Evolutionary conservation across 35 echinoderm and acorn worm genomes (phyloP).

Genomic region (Nesometra sesokonis): DNA sequence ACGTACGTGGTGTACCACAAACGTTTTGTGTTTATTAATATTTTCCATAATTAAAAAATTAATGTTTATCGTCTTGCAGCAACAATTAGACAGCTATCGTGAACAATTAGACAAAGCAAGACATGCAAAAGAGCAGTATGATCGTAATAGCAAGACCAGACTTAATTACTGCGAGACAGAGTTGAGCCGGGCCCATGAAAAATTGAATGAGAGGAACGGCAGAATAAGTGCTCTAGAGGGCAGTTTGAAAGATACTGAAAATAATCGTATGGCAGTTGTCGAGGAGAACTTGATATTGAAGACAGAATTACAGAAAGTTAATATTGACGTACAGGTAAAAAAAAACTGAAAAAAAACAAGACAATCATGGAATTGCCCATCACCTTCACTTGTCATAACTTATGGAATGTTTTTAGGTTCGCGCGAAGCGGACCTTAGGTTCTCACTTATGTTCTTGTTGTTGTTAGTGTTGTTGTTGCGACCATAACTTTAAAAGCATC

Average conservation of each 20-base stretch:
- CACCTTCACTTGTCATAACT: too few relatives aligned
- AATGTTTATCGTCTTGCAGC: too few relatives aligned
- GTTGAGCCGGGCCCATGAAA: slow-evolving; percentile 67
- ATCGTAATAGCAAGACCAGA: slow-evolving; percentile 51
- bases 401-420: too few relatives aligned
- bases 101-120: slow-evolving; percentile 63
- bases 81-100: slow-evolving; percentile 59
- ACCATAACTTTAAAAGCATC: too few relatives aligned
- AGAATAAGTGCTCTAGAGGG: slow-evolving; percentile 54
- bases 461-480: too few relatives aligned
- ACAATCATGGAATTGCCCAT: too few relatives aligned
- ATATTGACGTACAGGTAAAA: slow-evolving; percentile 32
- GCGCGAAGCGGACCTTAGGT: too few relatives aligned
- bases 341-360: too few relatives aligned
- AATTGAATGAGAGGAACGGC: slow-evolving; percentile 66
- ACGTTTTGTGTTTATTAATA: too few relatives aligned
- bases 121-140: slow-evolving; percentile 62
- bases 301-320: slow-evolving; percentile 9
- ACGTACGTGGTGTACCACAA: too few relatives aligned
- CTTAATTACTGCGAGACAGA: slow-evolving; percentile 62
- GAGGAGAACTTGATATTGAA: slow-evolving; percentile 30
- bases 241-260: slow-evolving; percentile 23
- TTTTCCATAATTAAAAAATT: too few relatives aligned
- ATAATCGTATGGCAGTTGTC: slow-evolving; percentile 7
- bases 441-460: too few relatives aligned